Base-by-base conservation (phyloP, 2,113 vertebrate species). In the Thunnus maccoyii region DNA sequence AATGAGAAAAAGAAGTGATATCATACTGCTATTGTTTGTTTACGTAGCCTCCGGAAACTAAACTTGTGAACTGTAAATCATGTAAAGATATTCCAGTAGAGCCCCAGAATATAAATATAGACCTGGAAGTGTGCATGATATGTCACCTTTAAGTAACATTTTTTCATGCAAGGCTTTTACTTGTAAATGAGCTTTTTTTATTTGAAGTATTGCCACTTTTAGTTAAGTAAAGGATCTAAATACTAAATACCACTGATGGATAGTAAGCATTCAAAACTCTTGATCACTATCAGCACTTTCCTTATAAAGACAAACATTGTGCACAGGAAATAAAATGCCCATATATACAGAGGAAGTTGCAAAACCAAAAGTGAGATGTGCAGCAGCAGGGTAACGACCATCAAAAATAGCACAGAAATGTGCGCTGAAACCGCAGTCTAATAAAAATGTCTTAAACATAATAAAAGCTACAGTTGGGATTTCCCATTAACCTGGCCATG, bases 361-460 rank as follows among this genome's bases (percentile, higher is more conserved):
- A 27, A 72, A 83, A 85, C 25, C 16, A 44, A 62, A 54, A 55
- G 48, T 10, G 14, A 27, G 74, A 65, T 46, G 32, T 78, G 72
- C 60, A 74, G 72, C 60, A 74, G 65, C 30, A 2, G 64, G 12
- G 25, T 52, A 32, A 61, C 82, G 62, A 62, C 15, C 0, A 46
- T 78, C 65, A 44, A 73, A 80, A 82, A 85, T 76, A 82, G 81
- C 64, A 58, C 27, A 1, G 63, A 56, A 82, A 86, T 6, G 14
- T 64, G 75, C 62, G 18, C 73, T 83, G 27, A 91, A 91, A 90
- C 80, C 88, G 7, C 78, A 76, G 80, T 65, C 80, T 81, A 80
- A 84, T 88, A 91, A 88, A 89, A 89, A 76, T 25, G 56, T 36
- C 70, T 78, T 58, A 17, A 76, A 76, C 62, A 82, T 73, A 80